Evolutionary conservation across 2,113 vertebrate genomes (phyloP).

Genomic region (Mionectes macconnelli): DNA sequence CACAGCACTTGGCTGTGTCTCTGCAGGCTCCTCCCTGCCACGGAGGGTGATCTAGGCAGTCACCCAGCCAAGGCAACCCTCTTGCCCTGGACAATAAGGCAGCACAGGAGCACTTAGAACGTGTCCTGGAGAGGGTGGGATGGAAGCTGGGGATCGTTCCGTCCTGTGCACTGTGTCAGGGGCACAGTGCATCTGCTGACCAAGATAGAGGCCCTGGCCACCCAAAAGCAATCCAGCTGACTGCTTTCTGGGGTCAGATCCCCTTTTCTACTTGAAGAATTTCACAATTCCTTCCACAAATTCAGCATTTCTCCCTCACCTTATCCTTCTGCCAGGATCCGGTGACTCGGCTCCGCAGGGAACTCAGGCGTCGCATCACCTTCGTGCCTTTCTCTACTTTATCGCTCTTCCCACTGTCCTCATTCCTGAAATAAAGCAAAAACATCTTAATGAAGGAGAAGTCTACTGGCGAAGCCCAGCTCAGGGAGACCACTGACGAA

Average conservation of each 20-base stretch:
- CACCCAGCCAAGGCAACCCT: background rate
- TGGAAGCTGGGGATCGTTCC: background rate
- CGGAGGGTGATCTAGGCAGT: background rate
- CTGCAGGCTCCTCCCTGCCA: background rate
- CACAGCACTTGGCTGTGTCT: background rate
- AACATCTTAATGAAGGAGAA: background rate
- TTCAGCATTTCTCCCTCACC: slow-evolving; percentile 66
- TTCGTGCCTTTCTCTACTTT: slow-evolving; percentile 84
- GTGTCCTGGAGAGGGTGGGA: background rate
- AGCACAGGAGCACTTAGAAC: background rate
- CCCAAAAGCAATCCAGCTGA: background rate
- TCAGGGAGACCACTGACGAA: background rate
- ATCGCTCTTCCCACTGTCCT: slow-evolving; percentile 75
- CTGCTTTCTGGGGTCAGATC: background rate
- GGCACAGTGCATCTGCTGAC: background rate
- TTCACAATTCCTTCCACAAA: background rate
- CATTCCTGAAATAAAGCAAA: slow-evolving; percentile 73
- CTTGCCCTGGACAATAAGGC: background rate
- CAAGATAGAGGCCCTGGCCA: background rate
- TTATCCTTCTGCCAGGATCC: slow-evolving; percentile 95
- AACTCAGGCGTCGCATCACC: slow-evolving; percentile 90
- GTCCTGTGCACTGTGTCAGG: background rate
- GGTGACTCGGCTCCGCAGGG: slow-evolving; percentile 85
- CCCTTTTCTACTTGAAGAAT: background rate
- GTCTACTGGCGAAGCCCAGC: background rate